Conservation (phyloP, 2,797 vertebrate genomes). For the Galagoides demidoff region DNA sequence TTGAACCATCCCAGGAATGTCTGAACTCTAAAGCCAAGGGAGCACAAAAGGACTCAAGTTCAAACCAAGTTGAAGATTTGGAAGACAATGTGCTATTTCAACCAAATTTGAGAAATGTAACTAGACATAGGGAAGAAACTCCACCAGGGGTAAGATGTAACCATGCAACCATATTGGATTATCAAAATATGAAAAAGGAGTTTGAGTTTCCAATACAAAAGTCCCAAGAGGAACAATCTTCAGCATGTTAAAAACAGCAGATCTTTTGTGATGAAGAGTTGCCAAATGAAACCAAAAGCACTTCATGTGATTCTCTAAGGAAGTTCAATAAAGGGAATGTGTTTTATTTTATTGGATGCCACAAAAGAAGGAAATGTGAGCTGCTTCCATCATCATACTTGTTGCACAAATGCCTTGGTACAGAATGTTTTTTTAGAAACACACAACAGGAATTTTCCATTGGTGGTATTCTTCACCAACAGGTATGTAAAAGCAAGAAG, state of each 20-base stretch:
- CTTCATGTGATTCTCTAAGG: no score
- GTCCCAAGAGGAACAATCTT: no score
- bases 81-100: not conserved
- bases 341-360: constrained; percentile 93
- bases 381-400: constrained; percentile 90
- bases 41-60: constrained; percentile 57
- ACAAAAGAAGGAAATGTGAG: constrained; percentile 96
- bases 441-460: constrained; percentile 92
- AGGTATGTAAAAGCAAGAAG: constrained; percentile 94
- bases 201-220: no score
- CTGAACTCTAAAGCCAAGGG: constrained; percentile 72
- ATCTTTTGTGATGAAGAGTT: no score
- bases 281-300: no score
- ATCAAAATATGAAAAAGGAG: no score
- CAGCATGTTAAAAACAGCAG: no score
- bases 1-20: constrained; percentile 68
- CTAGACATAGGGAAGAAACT: no score
- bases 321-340: constrained; percentile 52
- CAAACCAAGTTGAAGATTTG: constrained; percentile 61
- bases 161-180: no score
- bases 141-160: no score
- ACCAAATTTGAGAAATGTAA: no score
- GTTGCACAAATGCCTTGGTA: no score
- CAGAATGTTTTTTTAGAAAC: constrained; percentile 94
- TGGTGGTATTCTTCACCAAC: constrained; percentile 95